A percentile compares a stretch with the other conserved stretches of the same genome.
Conservation (phyloP, 2,797 vertebrate genomes). For the Onychomys leucogaster region DNA sequence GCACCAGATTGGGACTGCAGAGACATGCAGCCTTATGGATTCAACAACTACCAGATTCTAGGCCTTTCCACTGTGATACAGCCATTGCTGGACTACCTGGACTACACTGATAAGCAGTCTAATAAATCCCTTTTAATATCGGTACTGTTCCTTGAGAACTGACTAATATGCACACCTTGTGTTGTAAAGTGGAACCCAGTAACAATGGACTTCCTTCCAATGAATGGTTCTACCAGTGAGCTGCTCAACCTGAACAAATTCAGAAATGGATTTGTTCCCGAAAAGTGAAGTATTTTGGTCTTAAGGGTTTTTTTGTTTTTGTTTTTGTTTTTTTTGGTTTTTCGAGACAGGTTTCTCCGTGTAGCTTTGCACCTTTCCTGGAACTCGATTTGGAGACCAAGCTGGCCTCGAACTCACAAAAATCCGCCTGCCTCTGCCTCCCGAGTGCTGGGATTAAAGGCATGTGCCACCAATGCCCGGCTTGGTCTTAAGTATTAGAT, state of each 20-base stretch:
- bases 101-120: background rate
- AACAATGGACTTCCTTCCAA: background rate
- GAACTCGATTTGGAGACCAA: too few species aligned
- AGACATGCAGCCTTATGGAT: background rate
- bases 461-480: too few species aligned
- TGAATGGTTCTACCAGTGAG: background rate
- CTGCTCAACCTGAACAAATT: background rate
- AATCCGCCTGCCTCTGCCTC: too few species aligned
- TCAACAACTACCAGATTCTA: background rate
- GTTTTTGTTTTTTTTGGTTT: too few species aligned
- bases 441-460: too few species aligned
- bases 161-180: background rate
- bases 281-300: background rate
- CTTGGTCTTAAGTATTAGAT: background rate
- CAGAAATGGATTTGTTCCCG: background rate
- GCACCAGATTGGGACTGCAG: background rate
- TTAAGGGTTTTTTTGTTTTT: too few species aligned
- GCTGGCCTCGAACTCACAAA: too few species aligned
- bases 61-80: background rate
- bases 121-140: background rate
- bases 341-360: too few species aligned
- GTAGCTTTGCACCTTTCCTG: too few species aligned
- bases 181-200: background rate
- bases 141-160: background rate
- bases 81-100: background rate